Evolutionary conservation across 2,113 vertebrate genomes (phyloP), one percentile per base, ranked within the genome.

Genomic region (Chaetura pelagica): DNA sequence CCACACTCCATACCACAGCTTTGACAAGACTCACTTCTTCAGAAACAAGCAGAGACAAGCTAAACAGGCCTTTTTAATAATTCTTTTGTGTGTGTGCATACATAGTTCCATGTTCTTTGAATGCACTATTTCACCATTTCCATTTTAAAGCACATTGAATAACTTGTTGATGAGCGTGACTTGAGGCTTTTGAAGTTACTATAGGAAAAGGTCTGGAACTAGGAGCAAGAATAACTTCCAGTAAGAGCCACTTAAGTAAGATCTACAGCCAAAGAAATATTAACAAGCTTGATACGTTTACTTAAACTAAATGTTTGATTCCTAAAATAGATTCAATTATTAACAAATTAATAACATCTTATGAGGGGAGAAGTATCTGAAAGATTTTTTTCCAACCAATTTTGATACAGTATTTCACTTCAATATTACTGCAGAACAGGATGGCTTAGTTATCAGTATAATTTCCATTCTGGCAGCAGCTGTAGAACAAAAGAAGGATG

Each of bases 81-180:
- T 27, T 17, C 1, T 35, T 55, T 51, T 8, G 32, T 26, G 5
- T 24, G 30, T 51, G 2, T 27, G 8, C 0, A 0, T 16, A 3
- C 6, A 1, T 57, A 77, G 12, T 66, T 84, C 29, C 22, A 26
- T 67, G 93, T 87, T 84, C 23, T 72, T 78, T 75, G 21, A 42
- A 29, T 8, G 29, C 34, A 22, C 32, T 0, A 0, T 92, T 90
- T 88, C 78, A 73, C 22, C 23, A 62, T 75, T 75, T 82, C 32
- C 19, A 13, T 78, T 89, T 85, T 63, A 74, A 74, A 93, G 23
- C 26, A 86, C 23, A 57, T 4, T 4, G 10, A 14, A 5, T 64
- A 59, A 83, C 55, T 68, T 52, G n/a, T n/a, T 74, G 35, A 44
- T 63, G 32, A 86, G 20, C 21, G 55, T 0, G 0, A 38, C 20